Evolutionary conservation across 2,797 vertebrate genomes (phyloP), one percentile per base, ranked within the genome.

Genomic region (Pachyuromys duprasi): DNA sequence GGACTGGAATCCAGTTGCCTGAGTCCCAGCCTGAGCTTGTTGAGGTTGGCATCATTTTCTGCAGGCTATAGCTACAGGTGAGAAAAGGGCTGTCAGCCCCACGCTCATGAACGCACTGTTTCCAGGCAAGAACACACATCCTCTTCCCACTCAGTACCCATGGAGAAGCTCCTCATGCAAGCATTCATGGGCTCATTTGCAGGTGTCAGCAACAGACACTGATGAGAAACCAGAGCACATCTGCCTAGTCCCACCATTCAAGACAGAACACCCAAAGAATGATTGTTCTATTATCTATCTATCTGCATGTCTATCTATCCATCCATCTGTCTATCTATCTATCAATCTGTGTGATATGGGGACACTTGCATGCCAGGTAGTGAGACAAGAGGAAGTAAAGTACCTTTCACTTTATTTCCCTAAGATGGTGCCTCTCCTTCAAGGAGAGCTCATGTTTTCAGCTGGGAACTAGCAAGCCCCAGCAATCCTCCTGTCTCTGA

Each of bases 111-210:
- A 42, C 0, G 9, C 2, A 3, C 22, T 75, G 3, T 62, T 31
- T 26, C 33, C 22, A 33, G 1, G 17, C 1, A 17, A 8, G 31
- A 28, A 24, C 1, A 1, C 22, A 7, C 3, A 13, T 17, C 14
- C 0, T 8, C 39, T 28, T 33, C 36, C 7, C 2, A 22, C 42
- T 17, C 0, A 28, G 4, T 2, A 20, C 39, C 20, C 17, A 17
- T 24, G 5, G 36, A 22, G 39, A 7, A 9, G 55, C 12, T 22
- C 55, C 39, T n/a, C 15, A 0, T 0, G 0, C 3, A 2, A 5
- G 2, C 2, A 0, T 42, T 13, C 20, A 2, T n/a, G 74, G n/a
- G 2, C 53, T 39, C 4, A 28, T 72, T 17, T 79, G 67, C 75
- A 53, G 36, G 0, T 20, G 2, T 5, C 13, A 31, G 24, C 26